Evolutionary conservation across 2,888 invertebrate species (phyloP).

Genomic region (Epinotia ramella): DNA sequence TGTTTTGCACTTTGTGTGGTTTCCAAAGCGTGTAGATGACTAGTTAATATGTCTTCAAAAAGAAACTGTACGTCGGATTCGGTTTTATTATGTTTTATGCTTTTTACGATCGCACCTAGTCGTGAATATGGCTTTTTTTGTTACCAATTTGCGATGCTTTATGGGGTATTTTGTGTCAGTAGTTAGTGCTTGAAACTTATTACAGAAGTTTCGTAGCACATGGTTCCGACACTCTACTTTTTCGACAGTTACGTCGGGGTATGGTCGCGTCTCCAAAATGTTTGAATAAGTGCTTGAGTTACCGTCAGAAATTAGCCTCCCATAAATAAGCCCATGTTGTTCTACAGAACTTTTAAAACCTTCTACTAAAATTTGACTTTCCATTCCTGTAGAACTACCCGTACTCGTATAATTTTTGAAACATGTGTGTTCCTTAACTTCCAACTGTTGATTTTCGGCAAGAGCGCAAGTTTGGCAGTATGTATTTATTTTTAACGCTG

Average conservation of each 20-base stretch:
- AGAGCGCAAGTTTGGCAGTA: constrained; percentile 16
- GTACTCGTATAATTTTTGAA: constrained; percentile 31
- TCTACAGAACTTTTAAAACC: constrained; percentile 38
- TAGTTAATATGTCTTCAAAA: too few relatives aligned
- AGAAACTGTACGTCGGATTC: too few relatives aligned
- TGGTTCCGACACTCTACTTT: constrained; percentile 45
- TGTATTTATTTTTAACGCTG: constrained; percentile 1
- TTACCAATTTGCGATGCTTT: background rate
- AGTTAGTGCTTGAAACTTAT: constrained; percentile 35
- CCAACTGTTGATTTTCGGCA: background rate
- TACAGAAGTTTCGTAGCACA: constrained; percentile 36
- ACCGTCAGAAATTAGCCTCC: constrained; percentile 32
- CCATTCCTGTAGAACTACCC: constrained; percentile 33
- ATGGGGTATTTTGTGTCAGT: constrained; percentile 34
- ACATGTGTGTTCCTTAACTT: constrained; percentile 15
- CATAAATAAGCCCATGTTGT: constrained; percentile 28
- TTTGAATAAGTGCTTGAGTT: constrained; percentile 27
- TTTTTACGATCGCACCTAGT: too few relatives aligned
- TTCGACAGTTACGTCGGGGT: constrained; percentile 36
- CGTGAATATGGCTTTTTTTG: too few relatives aligned
- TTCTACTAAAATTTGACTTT: constrained; percentile 21
- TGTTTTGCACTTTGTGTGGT: too few relatives aligned
- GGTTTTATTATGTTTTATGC: too few relatives aligned
- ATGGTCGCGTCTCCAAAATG: constrained; percentile 26
- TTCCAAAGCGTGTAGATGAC: too few relatives aligned